These are phyloP conservation scores for Troides oblongomaculatus DNA, from an alignment of 2,888 invertebrate species.

Conservation along the genomic window DNA sequence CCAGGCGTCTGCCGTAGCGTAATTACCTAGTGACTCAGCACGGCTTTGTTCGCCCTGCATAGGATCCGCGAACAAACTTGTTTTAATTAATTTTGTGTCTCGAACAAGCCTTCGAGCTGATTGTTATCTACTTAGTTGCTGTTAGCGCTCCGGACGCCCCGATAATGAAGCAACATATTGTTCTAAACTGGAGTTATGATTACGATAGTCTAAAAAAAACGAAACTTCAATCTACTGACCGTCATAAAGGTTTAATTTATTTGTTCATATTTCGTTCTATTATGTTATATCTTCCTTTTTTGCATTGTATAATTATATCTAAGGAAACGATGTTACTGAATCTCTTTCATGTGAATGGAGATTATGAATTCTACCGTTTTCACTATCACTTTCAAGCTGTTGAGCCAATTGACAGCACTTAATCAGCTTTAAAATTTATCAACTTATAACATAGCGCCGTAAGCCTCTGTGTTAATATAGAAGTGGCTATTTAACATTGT, in stretches of 20 bases:
- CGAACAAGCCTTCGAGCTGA: conserved; percentile 77
- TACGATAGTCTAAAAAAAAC: conserved; percentile 41
- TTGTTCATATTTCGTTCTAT: not conserved
- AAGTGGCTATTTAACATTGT: not conserved
- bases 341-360: no score
- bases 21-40: conserved; percentile 79
- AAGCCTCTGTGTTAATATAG: not conserved
- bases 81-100: conserved; percentile 81
- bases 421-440: not conserved
- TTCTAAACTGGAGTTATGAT: conserved; percentile 61
- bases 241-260: not conserved
- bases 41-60: conserved; percentile 77
- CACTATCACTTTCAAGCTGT: no score
- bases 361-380: not conserved
- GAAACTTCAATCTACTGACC: not conserved
- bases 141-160: conserved; percentile 71
- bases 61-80: conserved; percentile 80
- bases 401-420: not conserved
- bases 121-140: conserved; percentile 80
- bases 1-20: conserved; percentile 64
- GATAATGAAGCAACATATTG: conserved; percentile 75
- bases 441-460: not conserved
- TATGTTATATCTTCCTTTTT: no score
- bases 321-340: no score
- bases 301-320: no score